Evolutionary conservation across 2,888 invertebrate genomes (phyloP).

Genomic region (Machimus rusticus): DNA sequence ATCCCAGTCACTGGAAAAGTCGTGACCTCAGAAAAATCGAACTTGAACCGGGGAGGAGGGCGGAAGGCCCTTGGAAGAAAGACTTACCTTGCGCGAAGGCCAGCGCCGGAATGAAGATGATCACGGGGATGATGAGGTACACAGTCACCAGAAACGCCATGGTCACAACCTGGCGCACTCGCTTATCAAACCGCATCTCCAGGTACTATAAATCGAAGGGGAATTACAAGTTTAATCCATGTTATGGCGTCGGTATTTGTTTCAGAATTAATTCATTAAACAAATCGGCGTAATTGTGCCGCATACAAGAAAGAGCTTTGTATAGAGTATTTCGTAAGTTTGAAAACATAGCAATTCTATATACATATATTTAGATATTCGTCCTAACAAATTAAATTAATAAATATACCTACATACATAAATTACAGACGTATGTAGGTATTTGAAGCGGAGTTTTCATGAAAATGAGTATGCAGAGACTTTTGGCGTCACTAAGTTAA

Average conservation of each 20-base stretch:
- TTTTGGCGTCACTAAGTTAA: too few species aligned
- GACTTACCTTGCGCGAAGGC: constrained; percentile 47
- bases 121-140: constrained; percentile 57
- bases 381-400: too few species aligned
- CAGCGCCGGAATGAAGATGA: constrained; percentile 54
- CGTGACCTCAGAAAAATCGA: background rate
- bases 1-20: constrained; percentile 65
- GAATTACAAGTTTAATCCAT: background rate
- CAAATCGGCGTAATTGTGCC: background rate
- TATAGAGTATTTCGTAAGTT: background rate
- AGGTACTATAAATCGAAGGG: constrained; percentile 54
- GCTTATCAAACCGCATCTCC: constrained; percentile 57
- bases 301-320: background rate
- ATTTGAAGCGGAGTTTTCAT: background rate
- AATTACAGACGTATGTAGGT: background rate
- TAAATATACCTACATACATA: too few species aligned
- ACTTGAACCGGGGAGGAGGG: background rate
- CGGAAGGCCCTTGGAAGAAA: background rate
- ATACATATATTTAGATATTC: too few species aligned
- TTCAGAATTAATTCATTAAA: background rate
- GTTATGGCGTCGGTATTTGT: background rate
- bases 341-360: background rate
- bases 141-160: constrained; percentile 55
- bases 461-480: background rate
- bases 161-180: constrained; percentile 56